phyloP scores from a whole-genome alignment of 2,888 invertebrate species.

The Pocota personata region DNA sequence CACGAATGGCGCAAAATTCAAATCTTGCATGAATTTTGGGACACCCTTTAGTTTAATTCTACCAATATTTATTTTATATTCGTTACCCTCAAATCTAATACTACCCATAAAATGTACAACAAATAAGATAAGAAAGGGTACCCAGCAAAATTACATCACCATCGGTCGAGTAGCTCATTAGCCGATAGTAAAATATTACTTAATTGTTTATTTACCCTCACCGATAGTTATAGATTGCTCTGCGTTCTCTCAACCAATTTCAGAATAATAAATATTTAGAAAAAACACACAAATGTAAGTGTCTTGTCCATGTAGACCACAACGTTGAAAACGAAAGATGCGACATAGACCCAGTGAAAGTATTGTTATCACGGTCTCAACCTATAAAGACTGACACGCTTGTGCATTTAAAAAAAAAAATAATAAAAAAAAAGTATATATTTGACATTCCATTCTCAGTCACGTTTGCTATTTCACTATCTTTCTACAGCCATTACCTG shows the following conservation, averaged over 20 bases:
- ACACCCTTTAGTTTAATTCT: too few relatives aligned
- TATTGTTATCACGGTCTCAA: conserved; percentile 39
- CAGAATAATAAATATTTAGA: not conserved
- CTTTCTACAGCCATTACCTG: conserved; percentile 26
- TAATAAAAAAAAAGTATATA: not conserved
- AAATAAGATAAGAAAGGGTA: not conserved
- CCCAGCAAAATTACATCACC: conserved; percentile 13
- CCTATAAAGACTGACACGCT: conserved; percentile 29
- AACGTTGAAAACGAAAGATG: conserved; percentile 8
- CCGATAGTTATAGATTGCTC: conserved; percentile 11
- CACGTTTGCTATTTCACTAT: conserved; percentile 42
- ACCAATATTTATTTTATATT: not conserved
- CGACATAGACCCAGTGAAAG: conserved; percentile 41
- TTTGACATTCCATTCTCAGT: conserved; percentile 48
- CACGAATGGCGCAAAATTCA: too few relatives aligned
- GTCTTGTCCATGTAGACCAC: not conserved
- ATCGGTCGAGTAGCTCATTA: not conserved
- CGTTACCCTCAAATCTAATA: not conserved
- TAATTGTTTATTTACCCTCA: conserved; percentile 15
- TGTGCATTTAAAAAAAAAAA: conserved; percentile 21
- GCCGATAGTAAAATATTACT: not conserved
- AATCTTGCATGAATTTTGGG: too few relatives aligned
- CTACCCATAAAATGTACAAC: not conserved
- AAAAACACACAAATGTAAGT: not conserved
- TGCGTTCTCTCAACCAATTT: not conserved